A percentile compares a stretch with the other conserved stretches of the same genome.
phyloP scores from a whole-genome alignment of 2,888 invertebrate species.

The Ectobius pallidus region DNA sequence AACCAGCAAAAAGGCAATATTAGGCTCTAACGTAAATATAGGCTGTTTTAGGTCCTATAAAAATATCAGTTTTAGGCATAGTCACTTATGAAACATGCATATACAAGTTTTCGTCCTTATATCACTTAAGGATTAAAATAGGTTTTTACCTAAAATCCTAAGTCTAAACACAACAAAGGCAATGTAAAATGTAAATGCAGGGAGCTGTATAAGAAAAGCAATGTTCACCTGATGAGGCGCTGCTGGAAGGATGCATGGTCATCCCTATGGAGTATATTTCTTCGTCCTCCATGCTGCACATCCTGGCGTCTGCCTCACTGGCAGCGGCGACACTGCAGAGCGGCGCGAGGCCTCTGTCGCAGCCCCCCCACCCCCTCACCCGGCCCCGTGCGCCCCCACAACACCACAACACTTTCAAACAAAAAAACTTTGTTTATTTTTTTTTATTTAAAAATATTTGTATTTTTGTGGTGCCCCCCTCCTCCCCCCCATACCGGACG shows the following conservation, averaged over 20 bases:
- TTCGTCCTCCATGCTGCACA: constrained; percentile 54
- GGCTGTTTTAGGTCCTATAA: too few relatives aligned
- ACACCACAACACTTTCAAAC: constrained; percentile 1
- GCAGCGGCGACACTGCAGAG: constrained; percentile 32
- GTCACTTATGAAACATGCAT: too few relatives aligned
- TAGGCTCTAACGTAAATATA: too few relatives aligned
- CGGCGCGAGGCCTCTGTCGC: constrained; percentile 13
- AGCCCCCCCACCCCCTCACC: constrained; percentile 3
- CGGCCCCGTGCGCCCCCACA: background rate
- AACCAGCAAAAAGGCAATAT: too few relatives aligned
- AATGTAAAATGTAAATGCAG: too few relatives aligned
- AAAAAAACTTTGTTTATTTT: too few relatives aligned
- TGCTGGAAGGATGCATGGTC: constrained; percentile 74
- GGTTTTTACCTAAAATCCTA: too few relatives aligned
- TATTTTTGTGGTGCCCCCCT: background rate
- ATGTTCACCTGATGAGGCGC: constrained; percentile 78
- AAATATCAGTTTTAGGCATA: too few relatives aligned
- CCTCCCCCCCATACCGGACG: background rate
- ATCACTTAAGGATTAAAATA: too few relatives aligned
- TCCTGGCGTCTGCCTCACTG: constrained; percentile 6
- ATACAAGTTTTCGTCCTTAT: too few relatives aligned
- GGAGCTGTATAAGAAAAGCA: too few relatives aligned
- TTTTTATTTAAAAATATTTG: background rate
- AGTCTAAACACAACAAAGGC: too few relatives aligned
- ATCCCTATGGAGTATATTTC: constrained; percentile 88